phyloP scores from a whole-genome alignment of 2,113 vertebrate genomes.

The Lamprologus ornatipinnis region DNA sequence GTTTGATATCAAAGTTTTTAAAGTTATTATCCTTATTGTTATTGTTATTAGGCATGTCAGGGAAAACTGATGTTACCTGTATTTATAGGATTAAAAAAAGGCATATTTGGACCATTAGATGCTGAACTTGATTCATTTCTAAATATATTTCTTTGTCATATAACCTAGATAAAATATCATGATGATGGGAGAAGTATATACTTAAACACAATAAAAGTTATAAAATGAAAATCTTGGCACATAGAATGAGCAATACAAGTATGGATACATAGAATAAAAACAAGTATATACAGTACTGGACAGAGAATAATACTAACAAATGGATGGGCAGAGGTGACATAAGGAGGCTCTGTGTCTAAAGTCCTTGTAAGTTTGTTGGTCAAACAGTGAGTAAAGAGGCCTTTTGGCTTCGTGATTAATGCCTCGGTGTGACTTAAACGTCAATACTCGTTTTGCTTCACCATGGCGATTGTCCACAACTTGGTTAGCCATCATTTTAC shows the following conservation, averaged over 20 bases:
- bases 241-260: background rate
- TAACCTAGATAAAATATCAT: background rate
- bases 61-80: background rate
- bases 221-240: slow-evolving; percentile 18
- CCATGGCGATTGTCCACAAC: background rate
- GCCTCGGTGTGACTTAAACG: background rate
- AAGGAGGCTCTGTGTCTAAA: background rate
- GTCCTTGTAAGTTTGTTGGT: background rate
- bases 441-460: background rate
- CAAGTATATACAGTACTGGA: slow-evolving; percentile 44
- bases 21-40: background rate
- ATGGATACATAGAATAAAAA: slow-evolving; percentile 11
- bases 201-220: slow-evolving; percentile 4
- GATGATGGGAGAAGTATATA: background rate
- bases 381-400: background rate
- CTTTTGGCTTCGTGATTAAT: background rate
- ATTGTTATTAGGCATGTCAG: background rate
- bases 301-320: slow-evolving; percentile 54
- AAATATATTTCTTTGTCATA: background rate
- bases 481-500: slow-evolving; percentile 31
- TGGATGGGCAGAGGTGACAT: background rate
- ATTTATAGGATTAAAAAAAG: background rate
- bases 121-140: background rate
- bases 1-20: background rate
- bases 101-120: background rate